Conservation (phyloP, 2,888 invertebrate species). For the Ichneumoninae sp. region DNA sequence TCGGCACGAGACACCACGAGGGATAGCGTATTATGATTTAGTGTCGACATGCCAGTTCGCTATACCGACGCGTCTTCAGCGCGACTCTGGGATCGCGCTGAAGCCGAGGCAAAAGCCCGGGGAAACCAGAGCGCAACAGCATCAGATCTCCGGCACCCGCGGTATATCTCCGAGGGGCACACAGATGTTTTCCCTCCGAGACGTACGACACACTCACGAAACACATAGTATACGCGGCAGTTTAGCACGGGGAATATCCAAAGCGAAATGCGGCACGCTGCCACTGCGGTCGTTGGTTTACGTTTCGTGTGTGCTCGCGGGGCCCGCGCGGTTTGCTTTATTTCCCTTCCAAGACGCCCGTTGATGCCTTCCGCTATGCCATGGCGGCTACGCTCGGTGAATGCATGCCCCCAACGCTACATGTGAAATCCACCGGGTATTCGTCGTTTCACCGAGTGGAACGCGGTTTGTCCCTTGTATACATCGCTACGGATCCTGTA, state of each 20-base stretch:
- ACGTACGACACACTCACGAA: conserved; percentile 49
- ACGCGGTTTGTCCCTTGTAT: conserved; percentile 62
- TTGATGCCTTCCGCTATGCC: conserved; percentile 47
- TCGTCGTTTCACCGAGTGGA: conserved; percentile 60
- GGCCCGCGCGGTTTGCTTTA: conserved; percentile 55
- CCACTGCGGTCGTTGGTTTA: conserved; percentile 56
- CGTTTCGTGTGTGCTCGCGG: conserved; percentile 51
- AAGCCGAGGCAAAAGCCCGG: conserved; percentile 26
- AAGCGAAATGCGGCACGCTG: conserved; percentile 29
- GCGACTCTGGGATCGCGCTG: conserved; percentile 10
- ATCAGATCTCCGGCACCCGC: conserved; percentile 16
- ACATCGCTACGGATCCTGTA: conserved; percentile 50
- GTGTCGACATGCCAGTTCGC: conserved; percentile 61
- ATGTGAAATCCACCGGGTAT: conserved; percentile 23
- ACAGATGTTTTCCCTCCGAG: conserved; percentile 65
- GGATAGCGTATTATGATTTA: conserved; percentile 75
- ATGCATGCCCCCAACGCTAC: conserved; percentile 46
- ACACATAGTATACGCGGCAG: conserved; percentile 7
- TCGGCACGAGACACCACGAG: conserved; percentile 58
- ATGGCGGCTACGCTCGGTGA: conserved; percentile 29
- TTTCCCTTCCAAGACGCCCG: conserved; percentile 28
- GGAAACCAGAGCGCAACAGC: conserved; percentile 37
- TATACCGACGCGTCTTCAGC: conserved; percentile 20
- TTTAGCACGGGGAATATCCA: conserved; percentile 16
- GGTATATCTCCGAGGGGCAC: conserved; percentile 23